Conservation (phyloP, 2,888 invertebrate genomes). For the Dioctria rufipes region DNA sequence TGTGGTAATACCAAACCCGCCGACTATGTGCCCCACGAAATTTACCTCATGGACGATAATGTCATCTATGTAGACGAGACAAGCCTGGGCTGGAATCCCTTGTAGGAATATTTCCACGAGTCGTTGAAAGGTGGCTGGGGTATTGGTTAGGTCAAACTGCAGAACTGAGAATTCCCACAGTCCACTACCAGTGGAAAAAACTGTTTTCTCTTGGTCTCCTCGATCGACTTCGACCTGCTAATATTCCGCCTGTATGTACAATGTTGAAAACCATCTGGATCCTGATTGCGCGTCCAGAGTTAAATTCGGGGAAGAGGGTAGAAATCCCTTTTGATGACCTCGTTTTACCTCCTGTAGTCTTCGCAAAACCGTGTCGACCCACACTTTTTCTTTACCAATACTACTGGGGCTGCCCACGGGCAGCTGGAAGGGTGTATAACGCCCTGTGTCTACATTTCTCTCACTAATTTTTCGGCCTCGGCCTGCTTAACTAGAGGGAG, state of each 20-base stretch:
- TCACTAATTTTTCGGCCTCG: background rate
- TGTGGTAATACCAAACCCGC: too few relatives aligned
- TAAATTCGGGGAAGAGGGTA: background rate
- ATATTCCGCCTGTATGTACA: background rate
- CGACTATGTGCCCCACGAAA: too few relatives aligned
- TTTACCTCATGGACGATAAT: too few relatives aligned
- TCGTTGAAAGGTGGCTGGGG: too few relatives aligned
- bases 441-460: background rate
- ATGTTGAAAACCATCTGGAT: background rate
- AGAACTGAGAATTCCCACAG: too few relatives aligned
- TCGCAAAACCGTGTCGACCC: background rate
- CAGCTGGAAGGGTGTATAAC: background rate
- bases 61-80: too few relatives aligned
- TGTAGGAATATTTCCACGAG: too few relatives aligned
- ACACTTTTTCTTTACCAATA: background rate
- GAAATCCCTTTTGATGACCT: background rate
- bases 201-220: too few relatives aligned
- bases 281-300: background rate
- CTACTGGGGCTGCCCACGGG: background rate
- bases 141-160: too few relatives aligned
- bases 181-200: too few relatives aligned
- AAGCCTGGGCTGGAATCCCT: too few relatives aligned
- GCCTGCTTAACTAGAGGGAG: background rate
- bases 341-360: background rate
- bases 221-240: background rate